Base-by-base conservation (phyloP, 2,797 vertebrate genomes). In the Ptychadena robeensis region DNA sequence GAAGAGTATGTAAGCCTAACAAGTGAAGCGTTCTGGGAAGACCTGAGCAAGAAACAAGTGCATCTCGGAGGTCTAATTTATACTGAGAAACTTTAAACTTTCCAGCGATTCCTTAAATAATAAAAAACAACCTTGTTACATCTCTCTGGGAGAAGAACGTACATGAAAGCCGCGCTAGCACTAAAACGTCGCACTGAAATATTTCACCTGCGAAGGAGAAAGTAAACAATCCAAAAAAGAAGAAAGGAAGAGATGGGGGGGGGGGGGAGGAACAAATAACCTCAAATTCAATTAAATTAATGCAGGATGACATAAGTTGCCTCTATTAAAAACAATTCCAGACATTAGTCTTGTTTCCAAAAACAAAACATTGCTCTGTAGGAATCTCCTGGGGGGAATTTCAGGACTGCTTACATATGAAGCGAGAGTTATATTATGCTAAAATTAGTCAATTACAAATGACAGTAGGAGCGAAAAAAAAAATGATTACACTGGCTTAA, bases 191-290 rank as follows among this genome's bases (percentile, higher is more conserved):
- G 35, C 79, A 66, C 0, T 34, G 83, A 65, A 79, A 80, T 74
- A 76, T 86, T 87, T 72, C 87, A 72, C 87, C 82, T 86, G 85
- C 71, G 85, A 74, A 74, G 79, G 83, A 86, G 83, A 86, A 73
- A 85, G 79, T 81, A 84, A 40, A 65, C 25, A 70, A 38, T 64
- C 15, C 14, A 25, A 28, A 28, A 4, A 65, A n/a, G n/a, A 2
- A 18, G 14, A 14, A 44, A 77, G 25, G 11, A 25, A 22, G 35
- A 22, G 34, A 59, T 32, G 8, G 32, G 30, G 28, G 53, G 10
- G 63, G 7, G 78, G 7, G 63, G 81, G 73, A 85, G 76, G 70
- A 86, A 88, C 82, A 83, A 83, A 83, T 85, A 86, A 87, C 69
- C 53, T n/a, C 28, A 69, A 31, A 76, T 73, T 86, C 78, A 86